A percentile compares a stretch with the other conserved stretches of the same genome.
phyloP scores from a whole-genome alignment of 1,140 invertebrate genomes.

The Apis mellifera region DNA sequence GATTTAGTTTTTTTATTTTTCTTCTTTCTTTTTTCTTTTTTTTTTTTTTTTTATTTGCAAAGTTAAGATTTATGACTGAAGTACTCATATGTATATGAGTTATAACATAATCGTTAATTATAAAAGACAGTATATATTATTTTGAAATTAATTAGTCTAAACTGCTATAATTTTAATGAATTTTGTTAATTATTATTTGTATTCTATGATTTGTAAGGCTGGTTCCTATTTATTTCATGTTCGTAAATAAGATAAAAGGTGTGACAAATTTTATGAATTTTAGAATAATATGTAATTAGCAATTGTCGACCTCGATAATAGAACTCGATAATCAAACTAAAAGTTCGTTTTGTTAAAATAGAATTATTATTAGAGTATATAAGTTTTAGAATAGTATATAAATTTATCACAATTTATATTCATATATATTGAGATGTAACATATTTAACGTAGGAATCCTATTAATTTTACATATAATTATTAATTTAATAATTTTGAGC shows the following conservation, averaged over 20 bases:
- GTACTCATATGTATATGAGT: conserved; percentile 84
- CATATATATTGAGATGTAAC: conserved; percentile 28
- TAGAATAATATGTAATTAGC: conserved; percentile 26
- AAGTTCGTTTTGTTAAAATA: conserved; percentile 44
- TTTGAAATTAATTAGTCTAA: conserved; percentile 80
- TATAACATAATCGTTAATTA: conserved; percentile 9
- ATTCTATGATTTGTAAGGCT: conserved; percentile 78
- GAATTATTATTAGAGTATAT: conserved; percentile 31
- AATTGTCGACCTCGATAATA: conserved; percentile 1
- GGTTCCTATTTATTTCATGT: conserved; percentile 69
- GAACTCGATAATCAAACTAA: conserved; percentile 57
- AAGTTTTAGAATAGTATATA: background rate
- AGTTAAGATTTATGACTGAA: conserved; percentile 80
- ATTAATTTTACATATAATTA: conserved; percentile 25
- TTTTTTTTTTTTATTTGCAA: conserved; percentile 77
- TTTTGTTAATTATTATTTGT: conserved; percentile 30
- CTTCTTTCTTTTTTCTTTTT: conserved; percentile 68
- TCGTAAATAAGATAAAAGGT: conserved; percentile 18
- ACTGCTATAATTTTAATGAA: conserved; percentile 54
- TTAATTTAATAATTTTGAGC: conserved; percentile 28
- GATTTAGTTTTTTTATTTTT: conserved; percentile 67
- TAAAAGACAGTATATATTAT: conserved; percentile 79
- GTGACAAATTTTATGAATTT: conserved; percentile 23
- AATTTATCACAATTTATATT: conserved; percentile 24
- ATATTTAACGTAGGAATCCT: conserved; percentile 32